A percentile compares a stretch with the other conserved stretches of the same genome.
Conservation (phyloP, 2,888 invertebrate genomes). For the Drosophila siamana region DNA sequence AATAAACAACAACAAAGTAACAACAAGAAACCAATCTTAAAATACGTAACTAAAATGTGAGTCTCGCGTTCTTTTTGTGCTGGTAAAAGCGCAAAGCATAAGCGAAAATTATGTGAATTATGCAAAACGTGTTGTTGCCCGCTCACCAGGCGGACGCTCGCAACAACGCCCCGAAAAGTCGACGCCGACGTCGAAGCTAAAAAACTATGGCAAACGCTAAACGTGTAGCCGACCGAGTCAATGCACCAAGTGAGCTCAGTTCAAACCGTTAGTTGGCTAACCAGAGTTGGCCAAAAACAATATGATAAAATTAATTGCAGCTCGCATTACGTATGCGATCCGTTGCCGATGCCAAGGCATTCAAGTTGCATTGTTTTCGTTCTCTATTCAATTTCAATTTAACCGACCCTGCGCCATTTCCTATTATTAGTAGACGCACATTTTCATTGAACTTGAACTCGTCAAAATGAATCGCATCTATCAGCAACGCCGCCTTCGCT, state of each 20-base stretch:
- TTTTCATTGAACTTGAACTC: constrained; percentile 54
- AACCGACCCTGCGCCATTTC: constrained; percentile 16
- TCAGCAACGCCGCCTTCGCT: not conserved
- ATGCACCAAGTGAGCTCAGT: constrained; percentile 36
- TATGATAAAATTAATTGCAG: constrained; percentile 7
- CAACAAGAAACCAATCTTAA: constrained; percentile 52
- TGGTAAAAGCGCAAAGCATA: constrained; percentile 64
- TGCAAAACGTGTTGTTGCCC: constrained; percentile 70
- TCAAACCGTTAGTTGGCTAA: constrained; percentile 3
- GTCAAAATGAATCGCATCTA: constrained; percentile 29
- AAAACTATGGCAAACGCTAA: constrained; percentile 11
- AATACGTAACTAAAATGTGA: constrained; percentile 65
- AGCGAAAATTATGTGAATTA: constrained; percentile 74
- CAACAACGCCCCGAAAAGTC: constrained; percentile 20
- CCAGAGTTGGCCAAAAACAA: not conserved
- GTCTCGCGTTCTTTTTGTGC: constrained; percentile 13
- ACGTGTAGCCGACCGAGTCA: constrained; percentile 44
- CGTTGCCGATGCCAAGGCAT: constrained; percentile 19
- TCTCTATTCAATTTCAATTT: not conserved
- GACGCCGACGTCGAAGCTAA: constrained; percentile 1
- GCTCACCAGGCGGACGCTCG: not conserved
- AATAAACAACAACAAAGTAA: not conserved
- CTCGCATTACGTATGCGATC: constrained; percentile 58
- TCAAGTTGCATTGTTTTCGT: constrained; percentile 10
- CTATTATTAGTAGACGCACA: constrained; percentile 35